Evolutionary conservation across 2,888 invertebrate species (phyloP).

Genomic region (Pheosia tremula): DNA sequence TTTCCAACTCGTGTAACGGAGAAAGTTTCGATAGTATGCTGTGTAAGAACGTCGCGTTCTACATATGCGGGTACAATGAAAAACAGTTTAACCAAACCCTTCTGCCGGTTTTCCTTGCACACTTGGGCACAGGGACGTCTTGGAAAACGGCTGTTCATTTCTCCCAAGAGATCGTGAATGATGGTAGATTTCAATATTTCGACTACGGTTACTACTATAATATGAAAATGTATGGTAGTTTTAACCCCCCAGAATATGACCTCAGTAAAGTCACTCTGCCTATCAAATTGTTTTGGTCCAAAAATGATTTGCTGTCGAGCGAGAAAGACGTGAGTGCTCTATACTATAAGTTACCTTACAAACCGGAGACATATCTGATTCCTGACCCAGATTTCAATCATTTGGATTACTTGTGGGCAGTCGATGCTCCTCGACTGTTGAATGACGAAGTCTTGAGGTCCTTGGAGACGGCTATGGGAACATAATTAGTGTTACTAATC

Average conservation of each 20-base stretch:
- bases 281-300: constrained; percentile 86
- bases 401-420: constrained; percentile 88
- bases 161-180: constrained; percentile 82
- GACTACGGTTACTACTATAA: constrained; percentile 87
- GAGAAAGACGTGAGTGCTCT: constrained; percentile 84
- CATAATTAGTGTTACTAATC: neutral
- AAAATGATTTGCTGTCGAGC: constrained; percentile 89
- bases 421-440: constrained; percentile 83
- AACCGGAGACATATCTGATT: constrained; percentile 82
- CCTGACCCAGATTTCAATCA: constrained; percentile 88
- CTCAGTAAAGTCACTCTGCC: constrained; percentile 84
- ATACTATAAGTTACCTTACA: constrained; percentile 70
- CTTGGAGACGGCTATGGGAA: constrained; percentile 31
- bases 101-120: constrained; percentile 87
- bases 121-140: constrained; percentile 90
- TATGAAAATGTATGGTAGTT: constrained; percentile 80
- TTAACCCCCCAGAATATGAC: constrained; percentile 86
- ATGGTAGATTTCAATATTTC: constrained; percentile 86
- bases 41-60: constrained; percentile 89
- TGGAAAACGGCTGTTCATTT: constrained; percentile 89
- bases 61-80: constrained; percentile 89
- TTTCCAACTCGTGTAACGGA: constrained; percentile 84
- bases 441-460: constrained; percentile 79
- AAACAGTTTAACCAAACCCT: constrained; percentile 87
- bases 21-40: constrained; percentile 80